Base-by-base conservation (phyloP, 2,797 vertebrate genomes). In the Hyperoplus lanceolatus region DNA sequence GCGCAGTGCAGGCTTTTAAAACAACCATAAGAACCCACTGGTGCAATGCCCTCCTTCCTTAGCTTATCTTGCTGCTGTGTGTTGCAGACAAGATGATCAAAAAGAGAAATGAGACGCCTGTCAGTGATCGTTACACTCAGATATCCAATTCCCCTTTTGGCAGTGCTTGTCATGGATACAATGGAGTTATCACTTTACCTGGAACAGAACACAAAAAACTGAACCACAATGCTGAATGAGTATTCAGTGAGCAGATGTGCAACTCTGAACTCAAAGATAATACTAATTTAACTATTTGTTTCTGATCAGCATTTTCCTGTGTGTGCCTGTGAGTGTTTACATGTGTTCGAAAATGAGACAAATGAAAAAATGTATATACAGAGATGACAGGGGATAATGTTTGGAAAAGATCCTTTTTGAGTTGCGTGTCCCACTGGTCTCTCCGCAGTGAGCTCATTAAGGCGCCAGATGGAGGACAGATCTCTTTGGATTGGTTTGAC, bases 401-500 rank as follows among this genome's bases (percentile, higher is more conserved):
- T 58, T n/a, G 55, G 51, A 29, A 67, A 58, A 60, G 77, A 79
- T 53, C 46, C 59, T 39, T 8, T 4, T 79, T 59, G 85, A 86
- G 62, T 75, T 78, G 69, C 12, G 0, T 88, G 76, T 88, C 74
- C 69, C 48, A 7, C 63, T 81, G 36, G 1, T 89, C 84, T 96
- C 79, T 95, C 29, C 29, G 91, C 95, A 99, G 98, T 91, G 98
- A 99, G 93, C 97, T 99, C 92, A 97, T 99, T 96, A 96, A 94
- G 94, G 98, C 97, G 84, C 94, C 96, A 94, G 98, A 99, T 96
- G 98, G 98, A 96, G 98, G 98, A 81, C 98, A 99, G 95, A 97
- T 99, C 96, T 99, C 96, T 4, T 87, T 99, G 96, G 98, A 99
- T 89, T 99, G 98, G 98, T 98, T 98, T 92, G 97, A 99, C 94